phyloP scores from a whole-genome alignment of 2,113 vertebrate species.

The Emydocephalus ijimae region DNA sequence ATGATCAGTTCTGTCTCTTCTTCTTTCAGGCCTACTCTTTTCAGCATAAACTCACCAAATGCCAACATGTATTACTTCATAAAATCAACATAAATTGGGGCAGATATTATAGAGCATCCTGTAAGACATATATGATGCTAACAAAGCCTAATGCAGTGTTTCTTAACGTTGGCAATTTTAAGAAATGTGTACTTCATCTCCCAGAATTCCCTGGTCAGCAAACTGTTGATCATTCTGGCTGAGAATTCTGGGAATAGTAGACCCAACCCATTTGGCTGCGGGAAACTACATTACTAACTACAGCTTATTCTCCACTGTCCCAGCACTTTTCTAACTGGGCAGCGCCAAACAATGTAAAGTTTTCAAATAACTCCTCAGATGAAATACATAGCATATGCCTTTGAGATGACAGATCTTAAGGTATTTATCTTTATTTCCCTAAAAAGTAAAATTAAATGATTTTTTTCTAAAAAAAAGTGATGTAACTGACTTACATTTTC shows the following conservation, averaged over 20 bases:
- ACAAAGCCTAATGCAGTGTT: neutral
- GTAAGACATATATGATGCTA: neutral
- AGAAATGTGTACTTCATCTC: too few relatives aligned
- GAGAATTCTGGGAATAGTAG: neutral
- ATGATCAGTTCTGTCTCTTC: neutral
- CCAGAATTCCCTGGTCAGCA: neutral
- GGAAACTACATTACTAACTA: neutral
- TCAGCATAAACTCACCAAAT: neutral
- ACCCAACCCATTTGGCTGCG: too few relatives aligned
- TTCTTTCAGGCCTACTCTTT: neutral
- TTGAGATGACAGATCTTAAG: neutral
- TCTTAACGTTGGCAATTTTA: too few relatives aligned
- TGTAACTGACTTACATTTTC: too few relatives aligned
- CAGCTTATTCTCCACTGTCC: neutral
- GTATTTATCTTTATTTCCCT: neutral
- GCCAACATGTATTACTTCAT: neutral
- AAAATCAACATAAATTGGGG: neutral
- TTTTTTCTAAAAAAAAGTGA: neutral
- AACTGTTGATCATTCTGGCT: neutral
- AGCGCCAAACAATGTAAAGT: neutral
- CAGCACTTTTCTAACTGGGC: neutral
- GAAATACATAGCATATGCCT: neutral
- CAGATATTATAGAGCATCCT: neutral
- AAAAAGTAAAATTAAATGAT: neutral
- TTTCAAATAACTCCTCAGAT: neutral